phyloP scores from a whole-genome alignment of 2,113 vertebrate species.

The Porphyrio hochstetteri region DNA sequence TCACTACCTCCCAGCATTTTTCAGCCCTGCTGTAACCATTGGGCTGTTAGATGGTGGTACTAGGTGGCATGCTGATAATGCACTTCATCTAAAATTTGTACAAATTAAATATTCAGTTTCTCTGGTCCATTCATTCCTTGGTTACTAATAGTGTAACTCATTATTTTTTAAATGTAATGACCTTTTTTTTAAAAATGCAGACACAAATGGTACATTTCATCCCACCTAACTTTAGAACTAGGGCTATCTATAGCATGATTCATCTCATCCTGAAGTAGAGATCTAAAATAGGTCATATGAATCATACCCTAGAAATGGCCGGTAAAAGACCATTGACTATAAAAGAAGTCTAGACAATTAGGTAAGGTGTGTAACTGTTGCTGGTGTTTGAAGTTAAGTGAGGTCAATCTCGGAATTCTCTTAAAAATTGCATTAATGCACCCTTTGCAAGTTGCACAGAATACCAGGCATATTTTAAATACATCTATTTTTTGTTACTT shows the following conservation, averaged over 20 bases:
- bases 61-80: neutral
- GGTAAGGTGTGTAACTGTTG: neutral
- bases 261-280: constrained; percentile 17
- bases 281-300: constrained; percentile 56
- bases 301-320: constrained; percentile 51
- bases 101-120: constrained; percentile 57
- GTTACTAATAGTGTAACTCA: constrained; percentile 50
- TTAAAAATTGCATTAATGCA: neutral
- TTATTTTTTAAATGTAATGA: constrained; percentile 35
- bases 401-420: neutral
- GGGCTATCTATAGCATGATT: constrained; percentile 51
- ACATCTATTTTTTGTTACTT: neutral
- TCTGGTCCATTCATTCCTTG: constrained; percentile 5
- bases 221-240: constrained; percentile 53
- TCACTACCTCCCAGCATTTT: neutral
- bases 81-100: constrained; percentile 40
- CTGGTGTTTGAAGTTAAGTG: neutral
- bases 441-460: neutral
- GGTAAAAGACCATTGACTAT: neutral
- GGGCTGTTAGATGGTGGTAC: neutral
- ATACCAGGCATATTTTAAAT: neutral
- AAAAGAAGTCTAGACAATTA: constrained; percentile 16
- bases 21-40: neutral
- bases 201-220: constrained; percentile 49
- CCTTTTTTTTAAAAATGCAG: neutral